A percentile compares a stretch with the other conserved stretches of the same genome.
Evolutionary conservation across 2,888 invertebrate species (phyloP).

Genomic region (Meghimatium bilineatum): DNA sequence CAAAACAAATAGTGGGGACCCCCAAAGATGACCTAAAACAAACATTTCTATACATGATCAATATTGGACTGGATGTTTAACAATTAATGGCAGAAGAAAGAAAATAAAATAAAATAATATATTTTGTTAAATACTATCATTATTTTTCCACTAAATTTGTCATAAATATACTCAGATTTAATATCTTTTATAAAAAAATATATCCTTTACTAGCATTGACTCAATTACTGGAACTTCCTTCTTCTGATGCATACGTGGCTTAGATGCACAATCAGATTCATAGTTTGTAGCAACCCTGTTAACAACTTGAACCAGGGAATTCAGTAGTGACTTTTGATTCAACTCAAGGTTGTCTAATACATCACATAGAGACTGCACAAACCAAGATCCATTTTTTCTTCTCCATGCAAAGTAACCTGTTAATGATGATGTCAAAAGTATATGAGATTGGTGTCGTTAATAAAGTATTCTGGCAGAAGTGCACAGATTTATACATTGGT

Average conservation of each 20-base stretch:
- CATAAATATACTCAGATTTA: background rate
- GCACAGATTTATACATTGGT: no score
- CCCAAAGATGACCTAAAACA: no score
- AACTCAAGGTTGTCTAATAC: slow-evolving; percentile 48
- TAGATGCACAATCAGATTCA: slow-evolving; percentile 51
- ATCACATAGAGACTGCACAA: slow-evolving; percentile 56
- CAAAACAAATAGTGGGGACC: no score
- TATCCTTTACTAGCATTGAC: slow-evolving; percentile 61
- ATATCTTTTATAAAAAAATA: slow-evolving; percentile 51
- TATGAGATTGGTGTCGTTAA: background rate
- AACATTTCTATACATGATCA: no score
- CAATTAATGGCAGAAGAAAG: no score
- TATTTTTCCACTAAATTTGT: no score
- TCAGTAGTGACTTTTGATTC: slow-evolving; percentile 47
- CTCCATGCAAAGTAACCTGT: slow-evolving; percentile 63
- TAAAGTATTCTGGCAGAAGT: no score
- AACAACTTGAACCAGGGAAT: slow-evolving; percentile 56
- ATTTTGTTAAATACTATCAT: no score
- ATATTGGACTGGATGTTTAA: no score
- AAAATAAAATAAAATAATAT: no score
- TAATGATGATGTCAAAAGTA: slow-evolving; percentile 14
- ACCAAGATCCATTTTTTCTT: slow-evolving; percentile 60
- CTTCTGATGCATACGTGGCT: slow-evolving; percentile 53
- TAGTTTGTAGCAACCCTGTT: slow-evolving; percentile 54
- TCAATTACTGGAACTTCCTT: slow-evolving; percentile 59